Evolutionary conservation across 2,888 invertebrate genomes (phyloP).

Genomic region (Stenchaetothrips biformis): DNA sequence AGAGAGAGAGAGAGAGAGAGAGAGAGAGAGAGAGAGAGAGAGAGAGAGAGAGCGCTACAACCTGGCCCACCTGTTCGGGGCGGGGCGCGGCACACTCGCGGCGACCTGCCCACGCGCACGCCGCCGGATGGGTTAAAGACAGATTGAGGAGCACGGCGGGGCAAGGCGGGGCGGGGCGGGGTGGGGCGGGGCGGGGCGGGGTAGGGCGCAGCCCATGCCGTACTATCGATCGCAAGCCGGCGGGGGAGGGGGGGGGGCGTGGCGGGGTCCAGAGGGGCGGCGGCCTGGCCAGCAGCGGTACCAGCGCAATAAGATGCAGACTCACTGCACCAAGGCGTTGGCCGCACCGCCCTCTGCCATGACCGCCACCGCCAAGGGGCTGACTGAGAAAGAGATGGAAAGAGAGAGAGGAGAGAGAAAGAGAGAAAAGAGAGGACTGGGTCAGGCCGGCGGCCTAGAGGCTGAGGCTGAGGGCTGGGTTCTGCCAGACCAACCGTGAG

Average conservation of each 20-base stretch:
- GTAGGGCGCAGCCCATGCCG: slow-evolving; percentile 38
- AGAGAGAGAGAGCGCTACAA: not conserved
- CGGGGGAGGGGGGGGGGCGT: not conserved
- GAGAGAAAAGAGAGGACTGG: not conserved
- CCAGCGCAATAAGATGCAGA: slow-evolving; percentile 1
- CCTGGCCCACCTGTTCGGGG: not conserved
- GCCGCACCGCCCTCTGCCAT: no score
- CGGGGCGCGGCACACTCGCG: slow-evolving; percentile 30
- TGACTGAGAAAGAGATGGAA: not conserved
- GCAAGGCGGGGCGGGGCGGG: slow-evolving; percentile 45
- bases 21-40: no score
- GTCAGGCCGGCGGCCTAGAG: no score
- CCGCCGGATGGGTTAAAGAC: slow-evolving; percentile 5
- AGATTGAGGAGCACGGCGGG: slow-evolving; percentile 41
- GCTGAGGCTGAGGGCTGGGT: no score
- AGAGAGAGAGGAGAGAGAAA: not conserved
- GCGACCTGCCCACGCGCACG: slow-evolving; percentile 32
- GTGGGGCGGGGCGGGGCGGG: slow-evolving; percentile 42
- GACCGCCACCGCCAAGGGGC: not conserved
- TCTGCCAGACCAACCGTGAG: no score
- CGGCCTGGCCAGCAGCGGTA: not conserved
- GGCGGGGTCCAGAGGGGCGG: slow-evolving; percentile 3
- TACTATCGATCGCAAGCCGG: no score
- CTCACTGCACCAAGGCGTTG: not conserved
- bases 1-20: no score